Base-by-base conservation (phyloP, 2,113 vertebrate genomes). In the Prietella phreatophila region DNA sequence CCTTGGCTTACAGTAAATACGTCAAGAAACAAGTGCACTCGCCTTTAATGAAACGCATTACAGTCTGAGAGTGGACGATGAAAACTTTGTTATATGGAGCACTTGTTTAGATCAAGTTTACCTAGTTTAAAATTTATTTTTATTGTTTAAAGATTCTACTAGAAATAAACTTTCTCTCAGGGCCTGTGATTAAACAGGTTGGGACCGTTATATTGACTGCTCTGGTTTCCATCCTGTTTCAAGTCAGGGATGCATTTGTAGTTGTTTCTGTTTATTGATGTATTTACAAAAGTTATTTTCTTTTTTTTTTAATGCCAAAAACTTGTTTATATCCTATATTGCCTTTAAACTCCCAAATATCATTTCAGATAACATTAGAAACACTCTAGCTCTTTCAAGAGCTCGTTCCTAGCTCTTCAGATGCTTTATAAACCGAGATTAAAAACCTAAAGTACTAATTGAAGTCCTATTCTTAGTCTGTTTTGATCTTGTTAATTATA, bases 131-230 rank as follows among this genome's bases (percentile, higher is more conserved):
- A 42, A 3, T 42, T 2, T 42, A 42, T 42, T 9, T 47, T 47
- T 47, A 47, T 47, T 7, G 9, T 50, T 50, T 50, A 50, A 10
- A 50, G 9, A 10, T 1, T 10, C 47, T 10, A 50, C 47, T 50
- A 50, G 10, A 50, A 71, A 71, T 36, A 19, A 71, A 87, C 65
- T 33, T 65, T 67, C n/a, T 87, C 86, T 15, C 55, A 60, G 53
- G 36, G 55, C 17, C 86, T 87, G 86, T 82, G 53, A 82, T 87
- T 87, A 83, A 82, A 73, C 83, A 50, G 22, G 65, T 20, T 82
- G 47, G 25, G 14, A 36, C 73, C 22, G 39, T 78, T 86, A 78
- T 61, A 39, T 33, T 19, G 39, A 86, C 75, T 36, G 58, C 75
- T 80, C 58, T 65, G 75, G 47, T 80, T 42, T 82, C 33, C 20